These are phyloP conservation scores for Bubo scandiacus DNA, from an alignment of 2,113 vertebrate species.

Conservation along the genomic window DNA sequence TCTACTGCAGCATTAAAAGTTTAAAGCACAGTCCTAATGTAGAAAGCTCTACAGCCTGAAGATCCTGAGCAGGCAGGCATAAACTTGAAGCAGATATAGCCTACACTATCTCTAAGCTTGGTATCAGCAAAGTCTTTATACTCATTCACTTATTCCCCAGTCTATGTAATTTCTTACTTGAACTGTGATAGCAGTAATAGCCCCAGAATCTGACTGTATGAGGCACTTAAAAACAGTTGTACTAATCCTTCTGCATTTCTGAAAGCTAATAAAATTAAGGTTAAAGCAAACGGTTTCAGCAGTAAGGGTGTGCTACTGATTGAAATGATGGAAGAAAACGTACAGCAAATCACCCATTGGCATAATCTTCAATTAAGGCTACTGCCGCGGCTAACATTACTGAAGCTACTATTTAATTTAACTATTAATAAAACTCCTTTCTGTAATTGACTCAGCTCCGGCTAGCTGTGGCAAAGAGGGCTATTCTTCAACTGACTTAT, in stretches of 20 bases:
- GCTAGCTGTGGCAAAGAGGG: not conserved
- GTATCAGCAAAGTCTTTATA: not conserved
- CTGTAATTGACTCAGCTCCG: not conserved
- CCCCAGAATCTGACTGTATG: not conserved
- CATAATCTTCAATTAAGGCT: not conserved
- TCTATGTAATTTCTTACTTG: not conserved
- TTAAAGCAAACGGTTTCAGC: not conserved
- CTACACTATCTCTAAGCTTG: not conserved
- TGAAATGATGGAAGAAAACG: not conserved
- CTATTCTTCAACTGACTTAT: not conserved
- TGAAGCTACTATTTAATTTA: constrained; percentile 1
- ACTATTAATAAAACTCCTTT: constrained; percentile 17
- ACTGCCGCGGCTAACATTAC: fast-evolving
- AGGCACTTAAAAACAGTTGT: not conserved
- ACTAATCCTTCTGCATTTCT: not conserved
- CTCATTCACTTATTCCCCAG: not conserved
- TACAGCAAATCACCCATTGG: not conserved
- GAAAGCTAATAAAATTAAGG: not conserved
- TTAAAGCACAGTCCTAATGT: not conserved
- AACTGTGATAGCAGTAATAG: not conserved
- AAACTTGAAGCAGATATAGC: fast-evolving
- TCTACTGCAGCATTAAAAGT: not conserved
- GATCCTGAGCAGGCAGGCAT: not conserved
- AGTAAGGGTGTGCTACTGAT: not conserved
- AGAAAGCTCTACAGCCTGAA: not conserved